phyloP scores from a whole-genome alignment of 1,140 invertebrate genomes.

The Saccostrea glomerata region DNA sequence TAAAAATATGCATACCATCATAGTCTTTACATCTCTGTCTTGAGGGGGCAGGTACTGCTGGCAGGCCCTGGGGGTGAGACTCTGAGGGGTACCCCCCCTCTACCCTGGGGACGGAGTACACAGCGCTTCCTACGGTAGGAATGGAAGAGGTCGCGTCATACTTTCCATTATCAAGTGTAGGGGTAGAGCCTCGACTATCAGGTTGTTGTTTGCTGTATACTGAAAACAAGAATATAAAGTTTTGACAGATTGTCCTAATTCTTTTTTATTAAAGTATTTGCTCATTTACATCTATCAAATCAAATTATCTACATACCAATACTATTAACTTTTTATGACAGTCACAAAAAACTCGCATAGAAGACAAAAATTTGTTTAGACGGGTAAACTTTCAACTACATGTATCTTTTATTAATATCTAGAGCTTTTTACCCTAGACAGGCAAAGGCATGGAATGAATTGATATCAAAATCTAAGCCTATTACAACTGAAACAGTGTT shows the following conservation, averaged over 20 bases:
- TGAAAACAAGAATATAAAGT: neutral
- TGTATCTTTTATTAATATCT: no score
- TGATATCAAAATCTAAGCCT: no score
- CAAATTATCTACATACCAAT: no score
- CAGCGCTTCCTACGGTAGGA: slow-evolving; percentile 56
- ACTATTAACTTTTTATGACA: no score
- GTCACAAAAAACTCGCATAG: no score
- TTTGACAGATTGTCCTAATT: neutral
- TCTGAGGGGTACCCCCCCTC: slow-evolving; percentile 19
- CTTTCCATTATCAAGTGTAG: slow-evolving; percentile 68
- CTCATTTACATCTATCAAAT: no score
- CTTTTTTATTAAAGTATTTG: no score
- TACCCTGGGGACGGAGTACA: slow-evolving; percentile 45
- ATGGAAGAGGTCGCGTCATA: slow-evolving; percentile 49
- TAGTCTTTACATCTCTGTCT: slow-evolving; percentile 80
- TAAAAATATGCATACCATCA: slow-evolving; percentile 77
- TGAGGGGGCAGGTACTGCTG: slow-evolving; percentile 4
- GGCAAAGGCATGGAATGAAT: no score
- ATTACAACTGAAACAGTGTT: neutral
- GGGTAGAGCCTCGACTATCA: slow-evolving; percentile 73
- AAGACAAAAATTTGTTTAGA: no score
- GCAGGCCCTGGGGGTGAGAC: slow-evolving; percentile 17
- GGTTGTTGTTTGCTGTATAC: slow-evolving; percentile 54
- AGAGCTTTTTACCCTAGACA: no score
- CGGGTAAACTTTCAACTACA: no score